phyloP scores from a whole-genome alignment of 53 echinoderm and acorn worm genomes.

The Arbacia lixula region DNA sequence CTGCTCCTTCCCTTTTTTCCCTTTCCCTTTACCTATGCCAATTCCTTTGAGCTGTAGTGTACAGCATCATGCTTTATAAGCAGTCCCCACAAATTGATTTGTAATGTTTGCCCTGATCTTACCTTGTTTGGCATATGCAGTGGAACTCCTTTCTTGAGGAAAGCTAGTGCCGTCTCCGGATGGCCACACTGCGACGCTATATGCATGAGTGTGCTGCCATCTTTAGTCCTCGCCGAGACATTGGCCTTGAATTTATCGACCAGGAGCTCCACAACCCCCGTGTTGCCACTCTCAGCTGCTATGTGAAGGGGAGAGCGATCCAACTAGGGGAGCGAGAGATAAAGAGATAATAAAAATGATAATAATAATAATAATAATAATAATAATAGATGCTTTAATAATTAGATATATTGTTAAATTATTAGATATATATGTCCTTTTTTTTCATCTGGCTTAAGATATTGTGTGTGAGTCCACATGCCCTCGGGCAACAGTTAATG shows the following conservation, averaged over 20 bases:
- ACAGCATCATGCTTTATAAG: too few relatives aligned
- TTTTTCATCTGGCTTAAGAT: too few relatives aligned
- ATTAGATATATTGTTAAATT: too few relatives aligned
- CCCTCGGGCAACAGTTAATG: too few relatives aligned
- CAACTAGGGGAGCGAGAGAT: slow-evolving; percentile 88
- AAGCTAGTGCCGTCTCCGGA: slow-evolving; percentile 93
- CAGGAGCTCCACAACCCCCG: slow-evolving; percentile 81
- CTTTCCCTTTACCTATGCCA: too few relatives aligned
- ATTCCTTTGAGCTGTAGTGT: too few relatives aligned
- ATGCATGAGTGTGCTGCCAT: slow-evolving; percentile 97
- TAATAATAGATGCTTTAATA: too few relatives aligned
- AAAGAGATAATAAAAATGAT: slow-evolving; percentile 51
- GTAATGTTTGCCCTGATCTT: too few relatives aligned
- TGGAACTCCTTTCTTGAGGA: slow-evolving; percentile 99
- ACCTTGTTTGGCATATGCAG: slow-evolving; percentile 99
- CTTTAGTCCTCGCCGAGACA: slow-evolving; percentile 93
- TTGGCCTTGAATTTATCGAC: slow-evolving; percentile 97
- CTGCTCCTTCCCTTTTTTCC: too few relatives aligned
- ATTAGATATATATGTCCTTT: too few relatives aligned
- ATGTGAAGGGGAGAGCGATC: slow-evolving; percentile 96
- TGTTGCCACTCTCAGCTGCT: slow-evolving; percentile 96
- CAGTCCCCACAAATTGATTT: too few relatives aligned
- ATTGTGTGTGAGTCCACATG: too few relatives aligned
- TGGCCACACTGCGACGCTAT: slow-evolving; percentile 96
- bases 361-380: not conserved